Conservation (phyloP, 2,113 vertebrate species). For the Alces alces region DNA sequence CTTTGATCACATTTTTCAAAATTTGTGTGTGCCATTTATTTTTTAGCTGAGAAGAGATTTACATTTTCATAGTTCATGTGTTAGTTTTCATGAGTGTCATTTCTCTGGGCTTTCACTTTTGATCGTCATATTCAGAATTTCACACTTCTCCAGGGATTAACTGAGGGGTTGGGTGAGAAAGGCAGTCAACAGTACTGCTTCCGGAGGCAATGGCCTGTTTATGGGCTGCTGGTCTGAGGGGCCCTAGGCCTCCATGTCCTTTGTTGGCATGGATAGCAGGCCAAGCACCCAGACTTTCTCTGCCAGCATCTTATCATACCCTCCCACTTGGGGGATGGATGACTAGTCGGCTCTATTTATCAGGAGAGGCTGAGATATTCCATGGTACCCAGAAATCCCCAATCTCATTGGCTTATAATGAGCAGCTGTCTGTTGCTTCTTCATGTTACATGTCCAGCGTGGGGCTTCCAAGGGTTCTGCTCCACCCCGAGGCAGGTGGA, state of each 20-base stretch:
- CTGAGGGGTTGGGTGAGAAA: accelerated
- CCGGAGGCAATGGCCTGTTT: accelerated
- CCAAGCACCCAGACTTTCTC: background rate
- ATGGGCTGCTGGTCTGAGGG: background rate
- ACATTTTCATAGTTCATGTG: constrained; percentile 28
- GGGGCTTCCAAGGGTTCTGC: too few relatives aligned
- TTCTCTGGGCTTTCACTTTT: background rate
- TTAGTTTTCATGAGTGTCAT: background rate
- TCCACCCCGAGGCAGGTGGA: background rate
- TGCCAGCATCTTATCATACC: background rate
- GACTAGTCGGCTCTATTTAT: background rate
- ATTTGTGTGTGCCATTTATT: background rate
- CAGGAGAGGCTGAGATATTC: background rate
- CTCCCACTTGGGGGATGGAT: too few relatives aligned
- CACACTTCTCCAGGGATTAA: background rate
- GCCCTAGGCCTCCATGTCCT: background rate
- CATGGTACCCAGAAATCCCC: background rate
- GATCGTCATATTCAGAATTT: background rate
- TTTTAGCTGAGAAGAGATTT: constrained; percentile 4
- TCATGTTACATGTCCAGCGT: background rate
- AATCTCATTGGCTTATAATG: background rate
- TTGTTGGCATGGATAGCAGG: background rate
- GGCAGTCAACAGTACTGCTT: background rate
- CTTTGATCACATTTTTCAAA: background rate
- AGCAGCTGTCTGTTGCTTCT: background rate